phyloP scores from a whole-genome alignment of 2,888 invertebrate species.

The Macaria liturata region DNA sequence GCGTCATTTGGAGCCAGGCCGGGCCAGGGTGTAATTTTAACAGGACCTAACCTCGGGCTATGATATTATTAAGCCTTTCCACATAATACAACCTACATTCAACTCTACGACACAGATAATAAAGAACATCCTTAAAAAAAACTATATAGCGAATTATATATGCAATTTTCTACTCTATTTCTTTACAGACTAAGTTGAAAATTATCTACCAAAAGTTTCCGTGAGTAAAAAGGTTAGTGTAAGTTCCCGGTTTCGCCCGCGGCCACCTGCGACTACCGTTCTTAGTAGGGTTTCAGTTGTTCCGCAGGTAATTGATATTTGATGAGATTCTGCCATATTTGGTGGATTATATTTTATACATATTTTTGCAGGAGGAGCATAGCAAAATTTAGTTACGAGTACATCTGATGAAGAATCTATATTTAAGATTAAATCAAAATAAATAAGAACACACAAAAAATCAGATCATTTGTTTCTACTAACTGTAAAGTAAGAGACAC shows the following conservation, averaged over 20 bases:
- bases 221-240: background rate
- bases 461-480: no score
- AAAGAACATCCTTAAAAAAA: background rate
- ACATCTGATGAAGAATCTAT: no score
- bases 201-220: slow-evolving; percentile 1
- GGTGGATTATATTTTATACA: background rate
- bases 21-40: slow-evolving; percentile 41
- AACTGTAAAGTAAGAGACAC: no score
- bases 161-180: slow-evolving; percentile 13
- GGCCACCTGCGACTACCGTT: slow-evolving; percentile 33
- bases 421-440: no score
- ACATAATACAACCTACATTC: slow-evolving; percentile 5
- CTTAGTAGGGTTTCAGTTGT: slow-evolving; percentile 28
- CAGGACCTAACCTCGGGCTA: slow-evolving; percentile 41
- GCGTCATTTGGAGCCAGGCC: slow-evolving; percentile 36
- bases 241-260: slow-evolving; percentile 22
- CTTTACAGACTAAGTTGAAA: slow-evolving; percentile 13
- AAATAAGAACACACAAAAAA: no score
- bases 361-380: no score
- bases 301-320: slow-evolving; percentile 32
- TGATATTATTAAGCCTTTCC: slow-evolving; percentile 8
- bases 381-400: no score
- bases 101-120: slow-evolving; percentile 6
- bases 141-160: background rate
- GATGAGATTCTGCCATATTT: slow-evolving; percentile 28